Evolutionary conservation across 2,113 vertebrate genomes (phyloP).

Genomic region (Tachuris rubrigastra): DNA sequence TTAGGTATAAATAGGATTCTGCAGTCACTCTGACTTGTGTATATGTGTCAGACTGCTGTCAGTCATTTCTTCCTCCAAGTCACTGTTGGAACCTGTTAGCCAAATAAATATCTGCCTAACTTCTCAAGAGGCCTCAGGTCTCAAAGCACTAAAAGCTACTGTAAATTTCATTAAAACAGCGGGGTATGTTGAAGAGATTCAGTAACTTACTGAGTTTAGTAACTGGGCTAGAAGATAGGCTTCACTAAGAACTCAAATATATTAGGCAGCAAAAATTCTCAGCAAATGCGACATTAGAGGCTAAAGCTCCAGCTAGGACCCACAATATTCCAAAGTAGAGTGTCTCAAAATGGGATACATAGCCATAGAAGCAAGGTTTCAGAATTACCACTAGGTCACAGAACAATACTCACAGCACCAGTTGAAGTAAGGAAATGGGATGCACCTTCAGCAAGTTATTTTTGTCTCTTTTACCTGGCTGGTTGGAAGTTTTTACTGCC

Average conservation of each 20-base stretch:
- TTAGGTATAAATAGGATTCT: neutral
- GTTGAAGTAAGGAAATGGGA: neutral
- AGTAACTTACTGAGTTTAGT: neutral
- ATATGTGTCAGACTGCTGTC: neutral
- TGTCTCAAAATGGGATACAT: neutral
- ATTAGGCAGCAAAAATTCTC: neutral
- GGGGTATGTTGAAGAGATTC: neutral
- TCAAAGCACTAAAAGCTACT: neutral
- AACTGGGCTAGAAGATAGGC: neutral
- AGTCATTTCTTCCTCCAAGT: neutral
- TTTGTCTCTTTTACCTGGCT: constrained; percentile 73
- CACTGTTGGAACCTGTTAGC: neutral
- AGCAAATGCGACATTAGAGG: neutral
- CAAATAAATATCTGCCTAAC: neutral
- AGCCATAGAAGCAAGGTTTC: neutral
- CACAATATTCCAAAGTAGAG: neutral
- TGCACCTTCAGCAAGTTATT: neutral
- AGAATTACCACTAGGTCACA: neutral
- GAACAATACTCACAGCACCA: neutral
- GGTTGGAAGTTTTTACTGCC: constrained; percentile 70
- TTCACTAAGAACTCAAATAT: neutral
- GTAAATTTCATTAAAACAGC: neutral
- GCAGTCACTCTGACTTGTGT: neutral
- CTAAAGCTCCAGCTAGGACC: neutral
- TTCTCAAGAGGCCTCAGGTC: neutral